These are phyloP conservation scores for Melanargia galathea DNA, from an alignment of 2,888 invertebrate species.

Conservation along the genomic window DNA sequence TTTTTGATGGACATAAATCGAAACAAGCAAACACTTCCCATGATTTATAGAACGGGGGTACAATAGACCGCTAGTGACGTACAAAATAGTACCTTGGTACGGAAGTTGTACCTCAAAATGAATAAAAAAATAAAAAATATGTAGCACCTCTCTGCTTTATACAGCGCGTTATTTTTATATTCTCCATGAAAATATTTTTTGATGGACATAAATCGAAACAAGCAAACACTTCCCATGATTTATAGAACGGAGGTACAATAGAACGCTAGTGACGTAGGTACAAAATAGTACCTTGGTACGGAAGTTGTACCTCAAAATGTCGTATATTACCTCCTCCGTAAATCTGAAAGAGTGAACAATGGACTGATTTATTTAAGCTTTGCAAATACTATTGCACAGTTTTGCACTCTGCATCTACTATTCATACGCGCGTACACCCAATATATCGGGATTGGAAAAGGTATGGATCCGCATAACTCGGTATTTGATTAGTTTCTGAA, in stretches of 20 bases:
- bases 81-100: conserved; percentile 2
- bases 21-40: not conserved
- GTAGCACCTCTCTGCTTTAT: no score
- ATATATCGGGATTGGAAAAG: conserved; percentile 42
- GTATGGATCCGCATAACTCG: conserved; percentile 40
- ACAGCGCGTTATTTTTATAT: not conserved
- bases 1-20: conserved; percentile 1
- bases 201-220: not conserved
- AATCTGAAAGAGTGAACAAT: conserved; percentile 38
- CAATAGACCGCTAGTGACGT: conserved; percentile 4
- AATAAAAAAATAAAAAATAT: no score
- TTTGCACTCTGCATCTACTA: conserved; percentile 50
- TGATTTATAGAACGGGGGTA: conserved; percentile 13
- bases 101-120: conserved; percentile 6
- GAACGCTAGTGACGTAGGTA: not conserved
- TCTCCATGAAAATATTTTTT: not conserved
- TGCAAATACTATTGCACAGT: conserved; percentile 51
- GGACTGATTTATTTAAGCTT: conserved; percentile 54
- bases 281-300: conserved; percentile 2
- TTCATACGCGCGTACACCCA: conserved; percentile 46
- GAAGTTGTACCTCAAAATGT: conserved; percentile 14
- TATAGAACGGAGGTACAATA: conserved; percentile 3
- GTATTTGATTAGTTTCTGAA: not conserved
- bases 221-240: conserved; percentile 4
- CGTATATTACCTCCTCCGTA: conserved; percentile 26